phyloP scores from a whole-genome alignment of 2,888 invertebrate genomes.

The Steromphala cineraria region DNA sequence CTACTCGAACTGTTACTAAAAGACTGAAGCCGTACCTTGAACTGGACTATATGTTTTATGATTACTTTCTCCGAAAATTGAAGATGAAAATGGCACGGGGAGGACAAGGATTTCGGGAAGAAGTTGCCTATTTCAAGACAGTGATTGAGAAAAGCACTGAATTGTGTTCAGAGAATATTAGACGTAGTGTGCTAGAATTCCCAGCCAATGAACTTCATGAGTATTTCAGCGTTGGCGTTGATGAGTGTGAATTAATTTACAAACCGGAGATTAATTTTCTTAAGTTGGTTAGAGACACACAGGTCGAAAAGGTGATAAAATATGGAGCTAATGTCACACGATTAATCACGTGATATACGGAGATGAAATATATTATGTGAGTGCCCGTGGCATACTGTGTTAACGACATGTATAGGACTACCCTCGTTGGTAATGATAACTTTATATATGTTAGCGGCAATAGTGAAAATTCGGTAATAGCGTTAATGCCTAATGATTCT shows the following conservation, averaged over 20 bases:
- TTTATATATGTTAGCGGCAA: too few species aligned
- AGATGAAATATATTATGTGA: too few species aligned
- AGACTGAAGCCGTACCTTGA: neutral
- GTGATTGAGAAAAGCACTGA: neutral
- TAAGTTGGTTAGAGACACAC: neutral
- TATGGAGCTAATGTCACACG: neutral
- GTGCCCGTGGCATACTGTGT: too few species aligned
- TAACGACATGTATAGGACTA: too few species aligned
- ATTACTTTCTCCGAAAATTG: neutral
- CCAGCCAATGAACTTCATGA: neutral
- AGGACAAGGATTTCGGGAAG: slow-evolving; percentile 6
- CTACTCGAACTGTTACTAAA: neutral
- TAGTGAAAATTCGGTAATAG: too few species aligned
- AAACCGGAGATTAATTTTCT: neutral
- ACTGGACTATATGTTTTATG: slow-evolving; percentile 6
- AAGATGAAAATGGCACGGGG: neutral
- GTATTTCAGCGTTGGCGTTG: neutral
- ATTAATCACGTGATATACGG: too few species aligned
- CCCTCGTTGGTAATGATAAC: too few species aligned
- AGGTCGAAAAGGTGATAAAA: neutral
- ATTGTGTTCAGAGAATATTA: neutral
- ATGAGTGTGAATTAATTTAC: neutral
- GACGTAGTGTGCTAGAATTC: neutral
- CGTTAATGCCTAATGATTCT: too few species aligned
- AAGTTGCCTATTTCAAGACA: slow-evolving; percentile 9